phyloP scores from a whole-genome alignment of 2,113 vertebrate species.

The Puma concolor region DNA sequence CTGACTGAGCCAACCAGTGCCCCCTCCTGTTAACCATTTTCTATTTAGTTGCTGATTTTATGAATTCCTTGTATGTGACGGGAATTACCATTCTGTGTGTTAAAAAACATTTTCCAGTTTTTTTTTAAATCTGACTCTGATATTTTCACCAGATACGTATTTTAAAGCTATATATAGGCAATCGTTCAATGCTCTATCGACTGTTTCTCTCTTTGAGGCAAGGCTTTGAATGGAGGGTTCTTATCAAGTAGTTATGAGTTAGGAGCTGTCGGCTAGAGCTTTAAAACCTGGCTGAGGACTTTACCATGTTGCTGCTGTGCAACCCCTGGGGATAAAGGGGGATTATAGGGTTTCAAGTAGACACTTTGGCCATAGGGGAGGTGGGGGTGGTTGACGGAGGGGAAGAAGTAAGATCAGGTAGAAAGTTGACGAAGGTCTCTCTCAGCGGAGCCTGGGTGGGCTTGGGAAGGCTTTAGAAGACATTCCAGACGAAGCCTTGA shows the following conservation, averaged over 20 bases:
- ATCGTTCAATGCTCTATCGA: not conserved
- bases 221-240: not conserved
- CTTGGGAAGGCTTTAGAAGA: not conserved
- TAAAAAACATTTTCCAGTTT: not conserved
- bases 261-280: not conserved
- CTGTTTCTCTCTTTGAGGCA: not conserved
- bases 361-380: not conserved
- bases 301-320: not conserved
- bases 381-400: not conserved
- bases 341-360: not conserved
- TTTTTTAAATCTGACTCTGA: not conserved
- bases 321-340: not conserved
- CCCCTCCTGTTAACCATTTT: not conserved
- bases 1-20: not conserved
- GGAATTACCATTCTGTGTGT: not conserved
- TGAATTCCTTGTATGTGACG: not conserved
- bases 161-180: not conserved
- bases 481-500: not conserved
- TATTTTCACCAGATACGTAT: not conserved
- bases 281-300: not conserved
- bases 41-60: not conserved
- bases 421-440: not conserved
- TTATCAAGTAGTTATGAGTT: not conserved
- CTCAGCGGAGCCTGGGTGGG: not conserved
- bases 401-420: not conserved